These are phyloP conservation scores for Apteryx owenii DNA, from an alignment of 2,113 vertebrate genomes.

Conservation along the genomic window DNA sequence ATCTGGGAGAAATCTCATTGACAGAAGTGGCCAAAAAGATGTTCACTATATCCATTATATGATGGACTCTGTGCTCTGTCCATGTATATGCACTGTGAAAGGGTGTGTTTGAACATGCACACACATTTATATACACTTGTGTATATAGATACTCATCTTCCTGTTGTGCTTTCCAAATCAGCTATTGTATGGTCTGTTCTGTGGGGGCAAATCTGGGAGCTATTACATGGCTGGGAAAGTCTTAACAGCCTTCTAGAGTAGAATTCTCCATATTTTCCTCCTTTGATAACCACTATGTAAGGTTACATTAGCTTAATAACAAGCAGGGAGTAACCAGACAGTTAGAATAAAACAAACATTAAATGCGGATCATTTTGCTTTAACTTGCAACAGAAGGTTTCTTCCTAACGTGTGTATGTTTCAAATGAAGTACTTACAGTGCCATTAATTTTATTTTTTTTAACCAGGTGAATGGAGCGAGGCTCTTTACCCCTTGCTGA, in stretches of 20 bases:
- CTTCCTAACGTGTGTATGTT: neutral
- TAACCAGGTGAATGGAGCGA: conserved; percentile 95
- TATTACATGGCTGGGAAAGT: neutral
- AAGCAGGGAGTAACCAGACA: neutral
- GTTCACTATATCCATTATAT: neutral
- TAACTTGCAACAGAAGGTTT: neutral
- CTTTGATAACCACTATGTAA: neutral
- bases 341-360: neutral
- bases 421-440: neutral
- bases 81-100: neutral
- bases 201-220: neutral
- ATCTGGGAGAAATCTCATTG: neutral
- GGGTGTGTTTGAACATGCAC: neutral
- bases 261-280: neutral
- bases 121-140: neutral
- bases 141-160: neutral
- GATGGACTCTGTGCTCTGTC: neutral
- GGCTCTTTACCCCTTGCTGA: conserved; percentile 94
- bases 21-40: neutral
- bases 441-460: neutral
- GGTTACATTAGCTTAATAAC: neutral
- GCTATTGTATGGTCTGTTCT: neutral
- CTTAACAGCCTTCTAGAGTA: neutral
- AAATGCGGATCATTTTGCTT: neutral
- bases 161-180: neutral